Evolutionary conservation across 1,140 invertebrate species (phyloP).

Genomic region (Bombus haemorrhoidalis): DNA sequence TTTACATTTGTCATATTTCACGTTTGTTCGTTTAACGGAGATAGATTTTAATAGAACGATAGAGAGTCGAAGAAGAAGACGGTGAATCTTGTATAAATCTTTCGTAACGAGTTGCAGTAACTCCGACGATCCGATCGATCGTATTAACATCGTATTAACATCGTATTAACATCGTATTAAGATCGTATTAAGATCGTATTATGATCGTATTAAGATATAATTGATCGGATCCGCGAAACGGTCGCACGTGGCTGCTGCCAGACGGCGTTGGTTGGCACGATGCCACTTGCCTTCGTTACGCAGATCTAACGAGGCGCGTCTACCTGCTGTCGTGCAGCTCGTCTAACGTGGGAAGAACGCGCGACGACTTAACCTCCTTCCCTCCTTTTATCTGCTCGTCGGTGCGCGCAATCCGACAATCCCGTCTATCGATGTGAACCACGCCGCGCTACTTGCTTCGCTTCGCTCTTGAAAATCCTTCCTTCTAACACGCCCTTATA

Average conservation of each 20-base stretch:
- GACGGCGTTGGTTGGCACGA: slow-evolving; percentile 30
- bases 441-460: too few species aligned
- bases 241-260: slow-evolving; percentile 36
- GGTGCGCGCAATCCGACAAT: neutral
- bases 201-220: too few species aligned
- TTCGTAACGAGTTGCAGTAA: too few species aligned
- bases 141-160: too few species aligned
- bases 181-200: too few species aligned
- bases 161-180: too few species aligned
- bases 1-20: fast-evolving
- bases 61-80: too few species aligned
- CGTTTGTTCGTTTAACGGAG: neutral
- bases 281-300: slow-evolving; percentile 40
- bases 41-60: too few species aligned
- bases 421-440: neutral
- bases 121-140: neutral
- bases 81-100: neutral
- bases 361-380: slow-evolving; percentile 6
- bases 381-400: neutral
- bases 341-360: slow-evolving; percentile 32
- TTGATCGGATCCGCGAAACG: slow-evolving; percentile 15
- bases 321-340: slow-evolving; percentile 17
- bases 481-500: neutral
- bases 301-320: slow-evolving; percentile 20
- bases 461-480: neutral